Evolutionary conservation across 2,113 vertebrate species (phyloP).

Genomic region (Ceyx cyanopectus): DNA sequence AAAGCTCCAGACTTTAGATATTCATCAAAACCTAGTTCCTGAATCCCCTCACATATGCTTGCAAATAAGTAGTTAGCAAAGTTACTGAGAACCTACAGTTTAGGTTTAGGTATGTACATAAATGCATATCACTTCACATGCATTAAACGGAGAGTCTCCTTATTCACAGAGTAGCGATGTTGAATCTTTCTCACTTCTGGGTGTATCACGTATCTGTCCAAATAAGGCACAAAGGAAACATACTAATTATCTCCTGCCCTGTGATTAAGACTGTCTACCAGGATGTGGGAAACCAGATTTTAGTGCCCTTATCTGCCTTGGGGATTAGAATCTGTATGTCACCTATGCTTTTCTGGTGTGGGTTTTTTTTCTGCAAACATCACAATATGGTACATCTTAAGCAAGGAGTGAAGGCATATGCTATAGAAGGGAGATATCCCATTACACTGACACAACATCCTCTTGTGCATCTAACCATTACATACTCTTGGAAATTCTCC

Average conservation of each 20-base stretch:
- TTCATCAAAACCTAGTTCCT: neutral
- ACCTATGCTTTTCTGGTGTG: neutral
- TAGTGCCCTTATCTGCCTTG: neutral
- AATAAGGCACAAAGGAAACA: neutral
- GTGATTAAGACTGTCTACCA: neutral
- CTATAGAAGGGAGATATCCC: neutral
- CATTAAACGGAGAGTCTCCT: neutral
- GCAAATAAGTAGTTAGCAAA: neutral
- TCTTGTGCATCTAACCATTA: constrained; percentile 12
- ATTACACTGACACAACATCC: constrained; percentile 13
- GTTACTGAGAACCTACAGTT: neutral
- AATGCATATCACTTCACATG: neutral
- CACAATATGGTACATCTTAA: neutral
- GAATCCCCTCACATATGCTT: neutral
- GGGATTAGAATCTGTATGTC: neutral
- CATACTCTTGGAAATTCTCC: neutral
- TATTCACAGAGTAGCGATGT: neutral
- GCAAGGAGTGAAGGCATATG: neutral
- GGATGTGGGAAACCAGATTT: neutral
- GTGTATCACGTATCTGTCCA: neutral
- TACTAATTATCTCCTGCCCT: neutral
- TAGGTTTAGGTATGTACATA: neutral
- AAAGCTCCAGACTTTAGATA: neutral
- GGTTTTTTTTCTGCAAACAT: neutral
- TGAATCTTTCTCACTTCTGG: neutral